A percentile compares a stretch with the other conserved stretches of the same genome.
These are phyloP conservation scores for Tetropium fuscum DNA, from an alignment of 2,888 invertebrate species.

Conservation along the genomic window DNA sequence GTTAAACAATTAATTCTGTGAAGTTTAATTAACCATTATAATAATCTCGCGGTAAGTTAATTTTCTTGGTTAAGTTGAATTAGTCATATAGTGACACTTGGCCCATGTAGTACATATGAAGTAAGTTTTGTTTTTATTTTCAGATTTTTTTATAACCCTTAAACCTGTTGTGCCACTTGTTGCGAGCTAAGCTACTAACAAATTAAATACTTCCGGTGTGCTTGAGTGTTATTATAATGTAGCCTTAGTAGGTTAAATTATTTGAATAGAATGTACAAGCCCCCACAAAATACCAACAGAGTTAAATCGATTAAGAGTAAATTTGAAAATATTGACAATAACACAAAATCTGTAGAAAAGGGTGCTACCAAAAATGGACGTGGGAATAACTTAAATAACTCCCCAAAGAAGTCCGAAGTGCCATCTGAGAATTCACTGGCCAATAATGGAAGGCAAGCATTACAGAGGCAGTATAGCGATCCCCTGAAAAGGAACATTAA, in stretches of 20 bases:
- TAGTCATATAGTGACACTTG: conserved; percentile 27
- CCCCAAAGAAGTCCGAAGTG: conserved; percentile 22
- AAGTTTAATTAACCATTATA: conserved; percentile 33
- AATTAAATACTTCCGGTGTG: conserved; percentile 44
- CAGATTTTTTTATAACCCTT: conserved; percentile 39
- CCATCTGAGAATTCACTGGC: background rate
- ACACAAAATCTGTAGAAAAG: conserved; percentile 31
- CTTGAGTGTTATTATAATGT: conserved; percentile 8
- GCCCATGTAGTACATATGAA: conserved; percentile 19
- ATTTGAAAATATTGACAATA: conserved; percentile 68
- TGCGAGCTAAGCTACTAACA: conserved; percentile 38
- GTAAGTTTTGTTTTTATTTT: conserved; percentile 41
- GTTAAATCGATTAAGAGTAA: conserved; percentile 76
- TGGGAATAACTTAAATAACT: conserved; percentile 38
- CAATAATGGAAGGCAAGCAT: conserved; percentile 33
- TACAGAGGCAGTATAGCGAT: conserved; percentile 63
- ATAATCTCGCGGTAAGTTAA: conserved; percentile 34
- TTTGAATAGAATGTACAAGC: conserved; percentile 59
- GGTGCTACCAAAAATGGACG: conserved; percentile 33
- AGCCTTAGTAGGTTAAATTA: conserved; percentile 15
- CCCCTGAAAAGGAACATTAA: conserved; percentile 67
- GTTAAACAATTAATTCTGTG: conserved; percentile 28
- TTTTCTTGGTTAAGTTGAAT: conserved; percentile 30
- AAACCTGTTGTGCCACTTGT: conserved; percentile 46
- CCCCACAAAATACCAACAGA: conserved; percentile 64